Conservation (phyloP, 2,888 invertebrate species). For the Lepas anatifera region DNA sequence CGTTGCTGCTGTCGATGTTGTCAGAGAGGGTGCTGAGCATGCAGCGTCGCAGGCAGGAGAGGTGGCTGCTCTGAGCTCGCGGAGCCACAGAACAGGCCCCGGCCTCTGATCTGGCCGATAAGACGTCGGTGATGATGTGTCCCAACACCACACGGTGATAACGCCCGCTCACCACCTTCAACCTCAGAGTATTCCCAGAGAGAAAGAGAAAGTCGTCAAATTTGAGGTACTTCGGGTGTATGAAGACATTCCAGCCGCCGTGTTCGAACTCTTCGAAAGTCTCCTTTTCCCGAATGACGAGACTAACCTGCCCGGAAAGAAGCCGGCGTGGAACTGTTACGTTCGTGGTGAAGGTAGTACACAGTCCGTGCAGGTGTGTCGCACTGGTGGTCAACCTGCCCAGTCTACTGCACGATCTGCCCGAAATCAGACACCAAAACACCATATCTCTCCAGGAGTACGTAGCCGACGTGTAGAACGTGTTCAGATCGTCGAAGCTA, state of each 20-base stretch:
- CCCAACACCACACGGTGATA: not conserved
- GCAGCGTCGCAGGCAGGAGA: not conserved
- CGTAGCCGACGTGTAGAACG: not conserved
- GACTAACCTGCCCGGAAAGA: not conserved
- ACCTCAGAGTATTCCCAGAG: not conserved
- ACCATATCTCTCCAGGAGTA: not conserved
- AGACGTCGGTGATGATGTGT: not conserved
- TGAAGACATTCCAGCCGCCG: not conserved
- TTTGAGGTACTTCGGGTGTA: not conserved
- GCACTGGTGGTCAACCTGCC: not conserved
- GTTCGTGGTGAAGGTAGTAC: constrained; percentile 5
- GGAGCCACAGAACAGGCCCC: no score
- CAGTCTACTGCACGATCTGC: not conserved
- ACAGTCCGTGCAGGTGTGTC: not conserved
- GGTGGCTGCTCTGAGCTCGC: not conserved
- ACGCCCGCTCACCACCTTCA: not conserved
- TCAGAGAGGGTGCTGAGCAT: not conserved
- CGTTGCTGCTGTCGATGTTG: not conserved
- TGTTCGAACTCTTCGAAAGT: not conserved
- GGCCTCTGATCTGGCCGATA: no score
- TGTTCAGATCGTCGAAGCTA: not conserved
- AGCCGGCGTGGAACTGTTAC: not conserved
- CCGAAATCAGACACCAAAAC: not conserved
- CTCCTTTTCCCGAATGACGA: not conserved
- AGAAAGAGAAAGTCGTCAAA: not conserved